Evolutionary conservation across 2,888 invertebrate genomes (phyloP).

Genomic region (Drosophila yooni): DNA sequence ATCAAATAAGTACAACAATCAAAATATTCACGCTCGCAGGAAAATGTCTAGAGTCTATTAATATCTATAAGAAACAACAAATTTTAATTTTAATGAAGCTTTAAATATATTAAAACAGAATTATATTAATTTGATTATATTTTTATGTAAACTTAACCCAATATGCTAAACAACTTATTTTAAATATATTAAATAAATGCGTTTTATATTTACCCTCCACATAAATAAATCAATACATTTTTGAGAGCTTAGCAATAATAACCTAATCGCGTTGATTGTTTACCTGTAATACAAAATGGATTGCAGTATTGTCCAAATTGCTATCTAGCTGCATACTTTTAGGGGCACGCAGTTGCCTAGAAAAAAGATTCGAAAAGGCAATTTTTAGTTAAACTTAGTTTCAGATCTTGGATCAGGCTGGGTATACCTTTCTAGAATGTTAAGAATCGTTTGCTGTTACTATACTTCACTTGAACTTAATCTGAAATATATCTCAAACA

Average conservation of each 20-base stretch:
- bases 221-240: not conserved
- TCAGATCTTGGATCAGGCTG: not conserved
- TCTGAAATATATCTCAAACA: not conserved
- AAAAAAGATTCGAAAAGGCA: not conserved
- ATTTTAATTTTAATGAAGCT: not conserved
- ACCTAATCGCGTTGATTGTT: too few species aligned
- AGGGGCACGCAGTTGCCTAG: not conserved
- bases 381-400: not conserved
- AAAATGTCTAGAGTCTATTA: not conserved
- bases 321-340: not conserved
- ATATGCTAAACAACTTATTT: not conserved
- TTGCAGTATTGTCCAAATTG: not conserved
- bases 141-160: not conserved
- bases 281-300: not conserved
- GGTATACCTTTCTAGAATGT: not conserved
- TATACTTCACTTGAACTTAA: not conserved
- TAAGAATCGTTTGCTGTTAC: not conserved
- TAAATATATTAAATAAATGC: not conserved
- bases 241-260: not conserved
- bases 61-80: not conserved
- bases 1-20: not conserved
- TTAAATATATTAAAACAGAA: not conserved
- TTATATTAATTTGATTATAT: constrained; percentile 1
- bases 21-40: not conserved
- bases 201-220: not conserved